Evolutionary conservation across 2,113 vertebrate genomes (phyloP).

Genomic region (Blennius ocellaris): DNA sequence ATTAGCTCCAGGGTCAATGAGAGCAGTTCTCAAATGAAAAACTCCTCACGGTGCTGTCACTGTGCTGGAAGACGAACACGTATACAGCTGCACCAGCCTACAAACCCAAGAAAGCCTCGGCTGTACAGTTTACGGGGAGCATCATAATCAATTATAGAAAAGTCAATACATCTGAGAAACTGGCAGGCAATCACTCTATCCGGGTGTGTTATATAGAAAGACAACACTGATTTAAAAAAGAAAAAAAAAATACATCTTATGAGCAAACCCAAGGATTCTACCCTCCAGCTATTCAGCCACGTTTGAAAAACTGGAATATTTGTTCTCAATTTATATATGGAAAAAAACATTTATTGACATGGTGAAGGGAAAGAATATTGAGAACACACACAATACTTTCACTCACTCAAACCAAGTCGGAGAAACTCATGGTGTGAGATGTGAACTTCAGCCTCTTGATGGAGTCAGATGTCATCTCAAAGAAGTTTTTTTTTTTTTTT

Average conservation of each 20-base stretch:
- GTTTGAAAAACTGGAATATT: not conserved
- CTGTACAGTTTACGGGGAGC: slow-evolving; percentile 1
- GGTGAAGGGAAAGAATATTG: slow-evolving; percentile 9
- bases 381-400: slow-evolving; percentile 20
- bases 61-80: slow-evolving; percentile 5
- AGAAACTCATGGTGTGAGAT: slow-evolving; percentile 12
- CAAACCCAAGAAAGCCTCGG: slow-evolving; percentile 14
- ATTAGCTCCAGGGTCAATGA: slow-evolving; percentile 49
- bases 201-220: not conserved
- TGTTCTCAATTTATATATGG: not conserved
- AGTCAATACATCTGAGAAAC: slow-evolving; percentile 24
- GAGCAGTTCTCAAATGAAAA: slow-evolving; percentile 49
- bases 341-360: not conserved
- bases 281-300: slow-evolving; percentile 1
- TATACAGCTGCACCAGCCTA: not conserved
- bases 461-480: slow-evolving; percentile 24
- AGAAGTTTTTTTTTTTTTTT: too few relatives aligned
- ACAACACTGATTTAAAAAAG: too few relatives aligned
- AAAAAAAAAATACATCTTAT: not conserved
- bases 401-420: not conserved
- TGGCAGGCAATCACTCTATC: not conserved
- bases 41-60: slow-evolving; percentile 39
- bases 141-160: slow-evolving; percentile 47
- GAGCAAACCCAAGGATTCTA: not conserved
- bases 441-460: slow-evolving; percentile 36